phyloP scores from a whole-genome alignment of 2,888 invertebrate genomes.

The Callyntrura guangdongensis region DNA sequence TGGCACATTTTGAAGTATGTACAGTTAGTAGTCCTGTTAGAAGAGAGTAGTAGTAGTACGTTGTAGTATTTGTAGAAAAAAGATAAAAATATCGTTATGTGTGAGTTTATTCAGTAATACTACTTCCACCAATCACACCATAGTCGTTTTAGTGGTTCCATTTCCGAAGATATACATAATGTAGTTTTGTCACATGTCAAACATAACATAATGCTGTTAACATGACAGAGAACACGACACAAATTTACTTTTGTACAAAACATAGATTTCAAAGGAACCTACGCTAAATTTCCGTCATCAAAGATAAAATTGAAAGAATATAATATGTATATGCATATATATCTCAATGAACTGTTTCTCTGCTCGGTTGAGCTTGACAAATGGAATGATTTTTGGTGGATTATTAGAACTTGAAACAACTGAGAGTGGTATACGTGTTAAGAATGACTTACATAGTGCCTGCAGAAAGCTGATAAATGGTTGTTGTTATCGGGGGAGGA shows the following conservation, averaged over 20 bases:
- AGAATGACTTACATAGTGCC: background rate
- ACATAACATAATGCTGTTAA: slow-evolving; percentile 20
- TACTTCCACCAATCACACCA: background rate
- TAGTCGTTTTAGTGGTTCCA: background rate
- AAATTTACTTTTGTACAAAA: slow-evolving; percentile 9
- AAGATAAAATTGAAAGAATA: slow-evolving; percentile 17
- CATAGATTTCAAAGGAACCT: background rate
- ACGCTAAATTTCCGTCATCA: background rate
- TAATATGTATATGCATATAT: slow-evolving; percentile 10
- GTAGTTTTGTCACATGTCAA: slow-evolving; percentile 42
- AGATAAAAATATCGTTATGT: slow-evolving; percentile 59
- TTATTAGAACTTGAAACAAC: background rate
- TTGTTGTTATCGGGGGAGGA: background rate
- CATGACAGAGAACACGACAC: slow-evolving; percentile 36
- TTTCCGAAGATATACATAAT: background rate
- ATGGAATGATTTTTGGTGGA: background rate
- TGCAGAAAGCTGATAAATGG: background rate
- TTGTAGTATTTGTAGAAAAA: slow-evolving; percentile 58
- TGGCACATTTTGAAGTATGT: slow-evolving; percentile 72
- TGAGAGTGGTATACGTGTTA: background rate
- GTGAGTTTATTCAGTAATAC: background rate
- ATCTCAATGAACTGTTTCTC: too few relatives aligned
- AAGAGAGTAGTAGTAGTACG: slow-evolving; percentile 38
- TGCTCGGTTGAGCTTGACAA: background rate
- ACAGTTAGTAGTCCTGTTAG: slow-evolving; percentile 50